Evolutionary conservation across 2,797 vertebrate genomes (phyloP).

Genomic region (Streptopelia turtur): DNA sequence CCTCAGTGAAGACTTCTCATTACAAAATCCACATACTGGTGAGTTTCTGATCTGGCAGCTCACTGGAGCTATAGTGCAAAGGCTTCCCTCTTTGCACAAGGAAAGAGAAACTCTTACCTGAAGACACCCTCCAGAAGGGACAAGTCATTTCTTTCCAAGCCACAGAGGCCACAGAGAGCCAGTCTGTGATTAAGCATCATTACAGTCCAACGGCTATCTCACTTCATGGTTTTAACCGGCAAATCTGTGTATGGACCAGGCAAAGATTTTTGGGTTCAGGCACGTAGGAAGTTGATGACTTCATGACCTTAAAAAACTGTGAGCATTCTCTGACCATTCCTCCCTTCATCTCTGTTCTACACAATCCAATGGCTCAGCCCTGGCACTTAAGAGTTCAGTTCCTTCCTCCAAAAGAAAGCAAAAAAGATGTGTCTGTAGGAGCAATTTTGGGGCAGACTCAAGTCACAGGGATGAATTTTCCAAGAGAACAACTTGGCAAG

Average conservation of each 20-base stretch:
- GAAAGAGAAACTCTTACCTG: neutral
- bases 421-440: neutral
- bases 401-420: neutral
- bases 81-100: neutral
- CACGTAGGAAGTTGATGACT: neutral
- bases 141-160: neutral
- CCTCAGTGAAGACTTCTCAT: neutral
- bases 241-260: neutral
- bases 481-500: neutral
- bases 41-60: neutral
- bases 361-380: neutral
- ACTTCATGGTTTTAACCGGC: neutral
- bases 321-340: neutral
- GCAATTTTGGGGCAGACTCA: neutral
- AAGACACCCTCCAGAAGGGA: neutral
- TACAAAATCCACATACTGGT: neutral
- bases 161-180: neutral
- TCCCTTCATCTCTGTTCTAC: accelerated
- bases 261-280: neutral
- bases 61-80: neutral
- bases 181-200: neutral
- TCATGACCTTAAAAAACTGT: neutral
- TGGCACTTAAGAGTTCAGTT: neutral
- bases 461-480: neutral
- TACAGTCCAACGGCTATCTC: neutral